Evolutionary conservation across 2,888 invertebrate species (phyloP), one percentile per base, ranked within the genome.

Genomic region (Deilephila porcellus): DNA sequence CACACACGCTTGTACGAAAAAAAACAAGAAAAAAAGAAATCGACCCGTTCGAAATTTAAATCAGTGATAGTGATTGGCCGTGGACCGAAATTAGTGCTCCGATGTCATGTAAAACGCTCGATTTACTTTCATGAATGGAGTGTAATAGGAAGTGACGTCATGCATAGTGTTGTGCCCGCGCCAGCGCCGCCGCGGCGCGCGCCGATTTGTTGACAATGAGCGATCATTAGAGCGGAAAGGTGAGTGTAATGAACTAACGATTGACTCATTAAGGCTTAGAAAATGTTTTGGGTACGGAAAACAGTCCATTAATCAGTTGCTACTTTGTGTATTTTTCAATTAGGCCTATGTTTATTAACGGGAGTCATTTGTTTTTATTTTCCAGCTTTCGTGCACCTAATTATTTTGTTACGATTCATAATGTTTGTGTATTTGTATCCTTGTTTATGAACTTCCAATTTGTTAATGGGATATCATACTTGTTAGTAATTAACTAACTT

Each of bases 121-220:
- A 88, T 87, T 85, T 83, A 85, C 87, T 91, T 91, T 78, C 88
- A 90, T 93, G 93, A 93, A 93, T 93, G 93, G 90, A 91, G 90
- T 91, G 91, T 85, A 84, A 82, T 89, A 90, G 91, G 91, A 91
- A 91, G 93, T 94, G 93, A 93, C 93, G 93, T 93, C 91, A 94
- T 93, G 93, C 85, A 83, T 92, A 93, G 94, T 93, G 93, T 89
- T 93, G 93, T 92, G 93, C 87, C 88, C 85, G 87, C 88, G 88
- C 82, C 84, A 81, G 85, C 82, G 79, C 79, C 84, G 86, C 83
- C 83, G 83, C 82, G 86, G 88, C 88, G 89, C 90, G 90, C 85
- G 88, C 85, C 83, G 82, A 85, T 89, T 88, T 90, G 90, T 90
- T 91, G 92, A 94, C 93, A 92, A 93, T 94, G 94, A 86, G 86